Percentiles rank a stretch among this genome's conserved stretches.
phyloP scores from a whole-genome alignment of 2,888 invertebrate species.

The Caenorhabditis angaria region DNA sequence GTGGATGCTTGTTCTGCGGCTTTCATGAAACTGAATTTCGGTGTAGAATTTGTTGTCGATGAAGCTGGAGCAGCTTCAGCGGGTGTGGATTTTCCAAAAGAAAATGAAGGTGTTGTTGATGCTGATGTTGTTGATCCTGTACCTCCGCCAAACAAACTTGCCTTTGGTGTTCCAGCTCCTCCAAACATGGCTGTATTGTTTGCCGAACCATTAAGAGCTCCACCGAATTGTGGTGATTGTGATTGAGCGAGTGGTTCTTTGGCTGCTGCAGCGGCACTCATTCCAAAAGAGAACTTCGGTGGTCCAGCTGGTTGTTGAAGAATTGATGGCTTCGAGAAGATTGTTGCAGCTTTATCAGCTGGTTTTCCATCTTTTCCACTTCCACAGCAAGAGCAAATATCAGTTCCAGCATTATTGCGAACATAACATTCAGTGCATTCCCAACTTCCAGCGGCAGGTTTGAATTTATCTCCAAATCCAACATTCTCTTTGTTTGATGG shows the following conservation, averaged over 20 bases:
- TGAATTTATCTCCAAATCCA: constrained; percentile 58
- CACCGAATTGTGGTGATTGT: constrained; percentile 28
- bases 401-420: constrained; percentile 22
- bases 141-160: constrained; percentile 35
- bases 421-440: constrained; percentile 57
- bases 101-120: constrained; percentile 12
- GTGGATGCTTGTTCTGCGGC: neutral
- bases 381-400: constrained; percentile 48
- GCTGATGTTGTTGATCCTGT: constrained; percentile 12
- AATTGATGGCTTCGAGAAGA: constrained; percentile 39
- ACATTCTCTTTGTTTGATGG: constrained; percentile 31
- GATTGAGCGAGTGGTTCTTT: constrained; percentile 22
- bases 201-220: constrained; percentile 21
- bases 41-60: constrained; percentile 4
- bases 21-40: constrained; percentile 32
- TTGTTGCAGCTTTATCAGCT: constrained; percentile 10
- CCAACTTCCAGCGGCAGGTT: constrained; percentile 55
- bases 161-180: constrained; percentile 16
- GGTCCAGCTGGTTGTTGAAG: constrained; percentile 34
- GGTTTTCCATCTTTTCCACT: constrained; percentile 50
- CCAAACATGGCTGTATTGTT: constrained; percentile 26
- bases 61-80: constrained; percentile 13
- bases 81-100: constrained; percentile 6
- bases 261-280: constrained; percentile 37
- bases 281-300: constrained; percentile 42